These are phyloP conservation scores for Cyphomyrmex costatus DNA, from an alignment of 1,140 invertebrate species.

Conservation along the genomic window DNA sequence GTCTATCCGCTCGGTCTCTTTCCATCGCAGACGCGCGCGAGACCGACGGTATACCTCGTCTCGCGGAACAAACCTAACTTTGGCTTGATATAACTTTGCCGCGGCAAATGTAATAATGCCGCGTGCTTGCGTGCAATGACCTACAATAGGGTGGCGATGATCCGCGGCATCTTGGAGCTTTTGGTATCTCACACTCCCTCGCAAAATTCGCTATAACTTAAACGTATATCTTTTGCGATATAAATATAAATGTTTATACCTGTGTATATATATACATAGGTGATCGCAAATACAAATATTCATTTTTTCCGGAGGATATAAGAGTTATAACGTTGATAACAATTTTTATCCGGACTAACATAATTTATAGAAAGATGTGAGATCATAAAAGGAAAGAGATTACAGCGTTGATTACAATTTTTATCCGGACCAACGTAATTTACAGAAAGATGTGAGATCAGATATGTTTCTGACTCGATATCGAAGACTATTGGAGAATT, in stretches of 20 bases:
- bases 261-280: background rate
- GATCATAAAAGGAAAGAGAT: no score
- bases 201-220: background rate
- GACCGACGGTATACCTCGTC: conserved; percentile 56
- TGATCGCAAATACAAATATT: background rate
- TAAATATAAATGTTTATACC: background rate
- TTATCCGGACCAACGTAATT: background rate
- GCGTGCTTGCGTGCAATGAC: conserved; percentile 54
- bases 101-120: conserved; percentile 58
- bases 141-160: conserved; percentile 40
- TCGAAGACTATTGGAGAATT: background rate
- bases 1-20: conserved; percentile 54
- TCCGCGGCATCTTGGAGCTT: conserved; percentile 26
- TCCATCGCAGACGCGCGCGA: conserved; percentile 54
- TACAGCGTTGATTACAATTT: background rate
- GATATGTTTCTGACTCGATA: background rate
- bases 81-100: conserved; percentile 66
- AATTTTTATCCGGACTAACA: background rate
- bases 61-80: conserved; percentile 73
- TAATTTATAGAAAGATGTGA: background rate
- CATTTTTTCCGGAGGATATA: background rate
- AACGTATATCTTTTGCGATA: background rate
- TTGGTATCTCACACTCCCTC: background rate
- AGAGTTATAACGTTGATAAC: background rate
- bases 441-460: background rate